Evolutionary conservation across 2,888 invertebrate species (phyloP), one percentile per base, ranked within the genome.

Genomic region (Tachina fera): DNA sequence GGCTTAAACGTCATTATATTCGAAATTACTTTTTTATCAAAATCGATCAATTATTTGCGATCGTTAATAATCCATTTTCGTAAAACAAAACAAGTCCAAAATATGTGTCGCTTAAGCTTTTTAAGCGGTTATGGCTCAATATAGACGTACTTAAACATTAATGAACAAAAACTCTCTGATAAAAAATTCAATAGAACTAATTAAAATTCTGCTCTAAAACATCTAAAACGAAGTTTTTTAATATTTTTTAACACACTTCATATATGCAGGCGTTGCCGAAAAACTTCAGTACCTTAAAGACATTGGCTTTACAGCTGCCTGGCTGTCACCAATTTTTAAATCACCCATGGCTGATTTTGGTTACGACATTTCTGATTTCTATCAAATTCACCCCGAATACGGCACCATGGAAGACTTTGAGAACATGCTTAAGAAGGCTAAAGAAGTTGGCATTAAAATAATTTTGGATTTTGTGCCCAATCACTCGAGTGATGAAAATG

Each of bases 261-360:
- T n/a, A n/a, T n/a, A n/a, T n/a, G 47, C 22, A 95, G 95, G 95
- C 22, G 94, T 96, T 43, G 93, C 94, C 9, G 93, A 94, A 74
- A 94, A 94, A 84, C 90, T 95, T 49, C 94, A 95, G 63, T 95
- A 97, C 89, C 91, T 97, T 13, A 94, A 94, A 72, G 95, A 95
- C 47, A 89, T 96, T 3, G 95, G 95, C 1, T 94, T 96, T 0
- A 94, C 94, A 0, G 95, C 95, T 0, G 93, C 96, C 0, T 96
- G 96, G 95, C 90, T 97, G 0, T 95, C 96, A 10, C 96, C 97
- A 0, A 95, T 97, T 75, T 97, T 94, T 92, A 93, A 94, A 78
- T 96, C 96, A 0, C 96, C 97, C 0, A 95, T 96, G 95, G 93
- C 94, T 11, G 97, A 97, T 90, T 96, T 95, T 88, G 97, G 97